These are phyloP conservation scores for Pangasius larnaudii DNA, from an alignment of 2,797 vertebrate genomes.

Conservation along the genomic window DNA sequence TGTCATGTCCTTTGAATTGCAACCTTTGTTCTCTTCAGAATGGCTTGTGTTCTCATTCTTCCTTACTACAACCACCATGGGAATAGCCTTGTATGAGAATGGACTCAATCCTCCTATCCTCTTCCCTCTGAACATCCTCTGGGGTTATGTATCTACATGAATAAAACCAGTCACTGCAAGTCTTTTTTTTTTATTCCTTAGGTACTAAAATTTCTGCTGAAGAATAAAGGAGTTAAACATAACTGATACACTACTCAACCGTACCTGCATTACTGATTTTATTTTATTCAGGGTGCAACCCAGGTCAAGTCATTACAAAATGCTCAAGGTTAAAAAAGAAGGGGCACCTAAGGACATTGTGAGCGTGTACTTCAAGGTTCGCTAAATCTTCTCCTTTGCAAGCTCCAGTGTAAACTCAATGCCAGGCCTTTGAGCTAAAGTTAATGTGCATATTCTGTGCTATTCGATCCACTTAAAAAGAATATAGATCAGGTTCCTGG, in stretches of 20 bases:
- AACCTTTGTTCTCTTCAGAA: constrained; percentile 72
- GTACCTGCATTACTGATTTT: neutral
- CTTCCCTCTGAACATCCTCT: constrained; percentile 23
- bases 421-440: constrained; percentile 39
- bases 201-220: constrained; percentile 1
- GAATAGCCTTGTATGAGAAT: constrained; percentile 44
- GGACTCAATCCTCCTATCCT: constrained; percentile 5
- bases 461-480: constrained; percentile 47
- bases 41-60: constrained; percentile 64
- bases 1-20: constrained; percentile 69
- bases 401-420: constrained; percentile 46
- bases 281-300: neutral
- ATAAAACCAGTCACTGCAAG: constrained; percentile 25
- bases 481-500: constrained; percentile 50
- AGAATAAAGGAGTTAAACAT: neutral
- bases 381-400: constrained; percentile 56
- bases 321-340: neutral
- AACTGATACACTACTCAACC: neutral
- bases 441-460: constrained; percentile 46
- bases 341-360: constrained; percentile 46
- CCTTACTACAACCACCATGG: constrained; percentile 59
- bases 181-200: constrained; percentile 20
- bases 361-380: constrained; percentile 37
- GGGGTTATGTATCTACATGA: constrained; percentile 13
- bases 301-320: neutral